Evolutionary conservation across 2,888 invertebrate genomes (phyloP).

Genomic region (Stenurella melanura): DNA sequence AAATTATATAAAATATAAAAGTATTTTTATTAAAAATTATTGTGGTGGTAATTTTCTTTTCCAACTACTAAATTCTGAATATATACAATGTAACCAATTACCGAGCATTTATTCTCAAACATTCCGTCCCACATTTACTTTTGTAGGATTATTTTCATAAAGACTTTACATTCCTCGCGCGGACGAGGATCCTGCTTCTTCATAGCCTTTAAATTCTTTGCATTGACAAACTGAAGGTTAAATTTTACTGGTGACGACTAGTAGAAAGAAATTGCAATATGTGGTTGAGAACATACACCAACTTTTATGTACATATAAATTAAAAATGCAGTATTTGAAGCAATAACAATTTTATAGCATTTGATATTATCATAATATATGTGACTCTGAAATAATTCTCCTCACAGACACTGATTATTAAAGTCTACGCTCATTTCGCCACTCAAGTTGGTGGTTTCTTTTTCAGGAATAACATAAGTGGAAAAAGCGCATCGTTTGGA

Average conservation of each 20-base stretch:
- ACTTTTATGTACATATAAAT: conserved; percentile 1
- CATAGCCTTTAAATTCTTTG: conserved; percentile 31
- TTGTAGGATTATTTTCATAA: conserved; percentile 28
- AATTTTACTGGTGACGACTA: conserved; percentile 18
- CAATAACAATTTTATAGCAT: background rate
- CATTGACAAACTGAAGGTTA: conserved; percentile 24
- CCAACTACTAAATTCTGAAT: background rate
- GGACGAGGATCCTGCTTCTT: conserved; percentile 25
- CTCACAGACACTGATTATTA: too few relatives aligned
- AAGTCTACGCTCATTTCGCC: too few relatives aligned
- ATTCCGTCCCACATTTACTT: conserved; percentile 31
- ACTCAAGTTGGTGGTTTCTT: too few relatives aligned
- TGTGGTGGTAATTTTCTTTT: conserved; percentile 4
- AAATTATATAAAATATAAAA: too few relatives aligned
- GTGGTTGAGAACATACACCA: background rate
- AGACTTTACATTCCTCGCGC: conserved; percentile 21
- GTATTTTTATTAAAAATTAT: too few relatives aligned
- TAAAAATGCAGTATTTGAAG: background rate
- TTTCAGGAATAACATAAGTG: too few relatives aligned
- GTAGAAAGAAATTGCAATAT: conserved; percentile 13
- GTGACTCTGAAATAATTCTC: too few relatives aligned
- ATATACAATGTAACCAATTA: conserved; percentile 22
- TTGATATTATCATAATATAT: too few relatives aligned
- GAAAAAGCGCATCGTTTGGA: too few relatives aligned
- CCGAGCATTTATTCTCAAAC: conserved; percentile 8